Conservation (phyloP, 2,797 vertebrate genomes). For the Danio kyathit region DNA sequence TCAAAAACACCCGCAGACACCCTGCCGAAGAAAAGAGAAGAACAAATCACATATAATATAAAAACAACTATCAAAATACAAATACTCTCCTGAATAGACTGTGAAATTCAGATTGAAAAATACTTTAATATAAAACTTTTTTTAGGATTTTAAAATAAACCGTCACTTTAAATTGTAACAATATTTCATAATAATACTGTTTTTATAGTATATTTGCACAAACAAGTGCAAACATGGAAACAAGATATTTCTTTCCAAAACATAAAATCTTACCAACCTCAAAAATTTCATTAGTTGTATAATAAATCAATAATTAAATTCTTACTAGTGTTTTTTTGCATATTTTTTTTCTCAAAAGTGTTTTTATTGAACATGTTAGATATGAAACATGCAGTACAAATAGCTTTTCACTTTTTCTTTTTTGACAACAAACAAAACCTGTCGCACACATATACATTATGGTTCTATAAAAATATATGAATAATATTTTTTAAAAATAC, state of each 20-base stretch:
- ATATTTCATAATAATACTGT: no score
- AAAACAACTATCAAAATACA: background rate
- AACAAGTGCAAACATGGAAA: background rate
- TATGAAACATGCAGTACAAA: no score
- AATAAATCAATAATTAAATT: background rate
- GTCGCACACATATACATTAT: no score
- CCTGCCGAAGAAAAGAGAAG: constrained; percentile 72
- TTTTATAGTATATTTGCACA: background rate
- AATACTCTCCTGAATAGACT: background rate
- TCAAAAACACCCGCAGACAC: constrained; percentile 91
- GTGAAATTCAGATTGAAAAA: background rate
- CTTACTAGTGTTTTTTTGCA: background rate
- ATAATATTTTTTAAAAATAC: no score
- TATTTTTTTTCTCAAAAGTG: no score
- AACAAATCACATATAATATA: background rate
- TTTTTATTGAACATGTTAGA: no score
- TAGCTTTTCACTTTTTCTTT: no score
- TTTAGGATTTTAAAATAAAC: background rate
- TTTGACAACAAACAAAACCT: no score
- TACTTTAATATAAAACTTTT: no score
- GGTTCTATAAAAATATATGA: no score
- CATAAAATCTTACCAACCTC: background rate
- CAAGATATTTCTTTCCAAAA: background rate
- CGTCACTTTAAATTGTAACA: background rate
- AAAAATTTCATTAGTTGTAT: background rate